Base-by-base conservation (phyloP, 2,797 vertebrate genomes). In the Gobionotothen gibberifrons region DNA sequence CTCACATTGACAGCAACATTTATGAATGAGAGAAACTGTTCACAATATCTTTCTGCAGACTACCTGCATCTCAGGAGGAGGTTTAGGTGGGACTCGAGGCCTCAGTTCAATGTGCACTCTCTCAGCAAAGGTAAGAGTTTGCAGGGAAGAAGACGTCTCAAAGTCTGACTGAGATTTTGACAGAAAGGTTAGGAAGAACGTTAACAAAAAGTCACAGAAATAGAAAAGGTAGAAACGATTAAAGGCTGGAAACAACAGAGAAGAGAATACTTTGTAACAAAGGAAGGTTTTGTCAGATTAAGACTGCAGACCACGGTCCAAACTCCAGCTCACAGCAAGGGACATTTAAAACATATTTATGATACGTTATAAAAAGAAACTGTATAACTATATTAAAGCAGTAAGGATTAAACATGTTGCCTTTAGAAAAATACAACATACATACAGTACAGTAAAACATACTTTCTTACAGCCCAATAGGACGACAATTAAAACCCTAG, bases 31-130 rank as follows among this genome's bases (percentile, higher is more conserved):
- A 51, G 21, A 21, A 40, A 17, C 9, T 12, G 17, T 49, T 57
- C 43, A 51, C 17, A 62, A 55, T 9, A 55, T 55, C 13, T 47
- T 43, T 62, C 51, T 73, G 22, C 53, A 63, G 73, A 76, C 76
- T 90, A 99, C 97, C 97, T 98, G 96, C 85, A 86, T 93, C 93
- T 95, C 94, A 69, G 93, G 92, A 76, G 94, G 89, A 89, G 94
- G 91, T 84, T 93, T 92, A 14, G 91, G 94, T 76, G 90, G 92
- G 56, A 74, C 74, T 40, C 78, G 92, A 80, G 95, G 95, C 90
- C 92, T 82, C 72, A 85, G 82, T 77, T 94, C 95, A 92, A 92
- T 78, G 78, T 93, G 94, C 87, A 87, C 90, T 89, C 90, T 88
- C 84, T 92, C 90, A 81, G 90, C 90, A 94, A 86, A 81, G 66